Percentiles rank a stretch among this genome's conserved stretches.
phyloP scores from a whole-genome alignment of 2,888 invertebrate species.

The Liposcelis brunnea region DNA sequence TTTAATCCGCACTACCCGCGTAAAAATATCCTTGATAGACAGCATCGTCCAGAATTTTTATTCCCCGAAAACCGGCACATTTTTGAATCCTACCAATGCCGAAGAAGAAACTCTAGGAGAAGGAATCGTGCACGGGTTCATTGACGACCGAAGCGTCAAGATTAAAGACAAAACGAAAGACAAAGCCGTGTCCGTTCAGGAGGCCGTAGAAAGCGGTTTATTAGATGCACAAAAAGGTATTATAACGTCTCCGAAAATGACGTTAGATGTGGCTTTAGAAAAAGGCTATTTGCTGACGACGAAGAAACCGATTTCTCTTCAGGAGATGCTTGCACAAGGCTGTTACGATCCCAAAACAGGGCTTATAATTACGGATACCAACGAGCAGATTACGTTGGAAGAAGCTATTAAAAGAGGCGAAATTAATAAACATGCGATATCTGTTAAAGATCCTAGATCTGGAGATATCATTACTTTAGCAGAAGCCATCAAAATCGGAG shows the following conservation, averaged over 20 bases:
- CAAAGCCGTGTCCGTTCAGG: constrained; percentile 43
- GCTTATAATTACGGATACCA: constrained; percentile 45
- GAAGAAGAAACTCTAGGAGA: constrained; percentile 54
- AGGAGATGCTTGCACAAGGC: constrained; percentile 65
- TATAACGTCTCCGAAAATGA: constrained; percentile 46
- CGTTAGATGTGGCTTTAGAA: constrained; percentile 59
- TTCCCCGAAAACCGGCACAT: constrained; percentile 48
- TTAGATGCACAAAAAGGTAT: constrained; percentile 52
- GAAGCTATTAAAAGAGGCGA: constrained; percentile 56
- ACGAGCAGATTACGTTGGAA: constrained; percentile 48
- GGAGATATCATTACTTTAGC: constrained; percentile 62
- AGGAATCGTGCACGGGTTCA: constrained; percentile 51
- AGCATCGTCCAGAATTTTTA: constrained; percentile 62
- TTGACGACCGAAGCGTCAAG: constrained; percentile 52
- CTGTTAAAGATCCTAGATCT: constrained; percentile 61
- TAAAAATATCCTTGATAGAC: constrained; percentile 54
- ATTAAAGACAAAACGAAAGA: constrained; percentile 57
- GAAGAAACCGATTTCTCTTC: constrained; percentile 61
- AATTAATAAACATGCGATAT: constrained; percentile 58
- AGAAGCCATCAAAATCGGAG: constrained; percentile 58
- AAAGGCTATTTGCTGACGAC: constrained; percentile 68
- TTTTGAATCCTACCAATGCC: constrained; percentile 61
- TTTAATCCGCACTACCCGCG: constrained; percentile 49
- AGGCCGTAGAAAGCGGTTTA: constrained; percentile 50
- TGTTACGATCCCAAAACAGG: constrained; percentile 61